Evolutionary conservation across 2,888 invertebrate species (phyloP).

Genomic region (Taphrorychus bicolor): DNA sequence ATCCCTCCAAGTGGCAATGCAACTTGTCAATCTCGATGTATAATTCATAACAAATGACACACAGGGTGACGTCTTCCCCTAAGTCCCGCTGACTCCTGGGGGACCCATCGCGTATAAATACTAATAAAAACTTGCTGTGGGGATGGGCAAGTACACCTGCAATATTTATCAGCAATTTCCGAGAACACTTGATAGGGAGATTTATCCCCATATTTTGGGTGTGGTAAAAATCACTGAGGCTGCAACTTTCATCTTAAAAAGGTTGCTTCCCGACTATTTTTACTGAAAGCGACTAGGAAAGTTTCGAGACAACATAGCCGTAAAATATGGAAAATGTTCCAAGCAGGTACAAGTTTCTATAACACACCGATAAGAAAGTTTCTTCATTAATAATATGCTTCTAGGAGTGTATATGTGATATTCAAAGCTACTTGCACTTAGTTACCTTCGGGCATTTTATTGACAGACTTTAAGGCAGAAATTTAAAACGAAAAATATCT

Average conservation of each 20-base stretch:
- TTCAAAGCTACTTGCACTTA: not conserved
- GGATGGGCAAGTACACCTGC: conserved; percentile 26
- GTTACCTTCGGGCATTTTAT: not conserved
- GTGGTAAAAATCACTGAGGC: conserved; percentile 11
- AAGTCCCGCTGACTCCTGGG: conserved; percentile 10
- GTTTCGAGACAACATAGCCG: conserved; percentile 17
- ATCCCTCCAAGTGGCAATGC: conserved; percentile 14
- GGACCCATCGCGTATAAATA: conserved; percentile 10
- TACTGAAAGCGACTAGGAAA: conserved; percentile 14
- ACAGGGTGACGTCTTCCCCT: conserved; percentile 10
- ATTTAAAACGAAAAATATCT: not conserved
- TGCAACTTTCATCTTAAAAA: conserved; percentile 52
- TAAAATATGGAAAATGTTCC: conserved; percentile 36
- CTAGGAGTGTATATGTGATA: not conserved
- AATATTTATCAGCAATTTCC: conserved; percentile 34
- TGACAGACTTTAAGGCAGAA: not conserved
- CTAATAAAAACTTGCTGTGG: conserved; percentile 21
- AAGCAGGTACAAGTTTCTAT: conserved; percentile 3
- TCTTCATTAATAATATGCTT: not conserved
- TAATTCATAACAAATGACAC: conserved; percentile 34
- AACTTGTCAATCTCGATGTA: conserved; percentile 27
- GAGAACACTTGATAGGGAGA: not conserved
- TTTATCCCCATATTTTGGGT: conserved; percentile 8
- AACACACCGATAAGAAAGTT: conserved; percentile 17
- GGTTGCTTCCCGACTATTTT: conserved; percentile 22